phyloP scores from a whole-genome alignment of 2,888 invertebrate species.

The Brachypalpus laphriformis region DNA sequence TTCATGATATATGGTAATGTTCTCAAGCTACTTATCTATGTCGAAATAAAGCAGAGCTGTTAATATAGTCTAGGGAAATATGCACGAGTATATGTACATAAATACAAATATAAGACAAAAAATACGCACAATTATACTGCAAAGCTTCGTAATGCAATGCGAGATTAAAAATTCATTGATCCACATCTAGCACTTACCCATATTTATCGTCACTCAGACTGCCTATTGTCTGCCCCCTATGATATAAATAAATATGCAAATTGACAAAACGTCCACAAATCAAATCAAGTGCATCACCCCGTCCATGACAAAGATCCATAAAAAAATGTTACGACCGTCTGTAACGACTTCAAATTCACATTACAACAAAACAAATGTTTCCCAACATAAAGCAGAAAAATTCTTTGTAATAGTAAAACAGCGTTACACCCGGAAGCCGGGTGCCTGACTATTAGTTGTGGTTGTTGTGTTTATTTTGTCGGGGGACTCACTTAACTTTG shows the following conservation, averaged over 20 bases:
- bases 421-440: slow-evolving; percentile 43
- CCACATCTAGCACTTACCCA: background rate
- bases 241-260: too few species aligned
- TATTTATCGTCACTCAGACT: background rate
- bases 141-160: too few species aligned
- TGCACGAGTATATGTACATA: too few species aligned
- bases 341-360: background rate
- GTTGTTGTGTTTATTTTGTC: slow-evolving; percentile 8
- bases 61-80: too few species aligned
- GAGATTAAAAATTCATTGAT: background rate
- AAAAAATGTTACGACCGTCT: background rate
- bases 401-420: slow-evolving; percentile 11
- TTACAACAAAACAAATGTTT: slow-evolving; percentile 25
- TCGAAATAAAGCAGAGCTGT: too few species aligned
- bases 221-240: too few species aligned
- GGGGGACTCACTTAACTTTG: slow-evolving; percentile 22
- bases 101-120: too few species aligned
- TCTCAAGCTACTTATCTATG: too few species aligned
- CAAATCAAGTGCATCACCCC: slow-evolving; percentile 50
- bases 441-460: slow-evolving; percentile 21
- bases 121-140: too few species aligned
- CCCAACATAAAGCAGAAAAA: slow-evolving; percentile 5
- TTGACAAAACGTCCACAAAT: slow-evolving; percentile 10
- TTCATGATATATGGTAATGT: too few species aligned
- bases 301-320: slow-evolving; percentile 38